phyloP scores from a whole-genome alignment of 2,797 vertebrate genomes.

The Buceros bicornis region DNA sequence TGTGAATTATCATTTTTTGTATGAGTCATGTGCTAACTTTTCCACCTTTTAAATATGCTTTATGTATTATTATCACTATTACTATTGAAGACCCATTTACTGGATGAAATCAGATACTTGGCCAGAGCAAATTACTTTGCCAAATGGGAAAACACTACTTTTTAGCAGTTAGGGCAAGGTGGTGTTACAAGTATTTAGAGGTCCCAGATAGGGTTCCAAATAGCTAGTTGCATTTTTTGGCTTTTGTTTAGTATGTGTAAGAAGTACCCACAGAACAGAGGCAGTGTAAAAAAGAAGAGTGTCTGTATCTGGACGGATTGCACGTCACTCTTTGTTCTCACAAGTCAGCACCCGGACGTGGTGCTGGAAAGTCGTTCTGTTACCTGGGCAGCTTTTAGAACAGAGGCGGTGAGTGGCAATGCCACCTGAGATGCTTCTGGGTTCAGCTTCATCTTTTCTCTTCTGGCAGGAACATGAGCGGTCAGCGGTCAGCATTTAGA shows the following conservation, averaged over 20 bases:
- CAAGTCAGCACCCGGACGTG: not conserved
- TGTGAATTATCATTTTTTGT: not conserved
- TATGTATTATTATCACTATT: not conserved
- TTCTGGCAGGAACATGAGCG: not conserved
- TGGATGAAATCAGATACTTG: not conserved
- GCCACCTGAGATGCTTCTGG: not conserved
- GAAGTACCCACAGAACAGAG: not conserved
- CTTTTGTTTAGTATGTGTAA: not conserved
- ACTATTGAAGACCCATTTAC: not conserved
- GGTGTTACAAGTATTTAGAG: not conserved
- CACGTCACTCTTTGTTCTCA: not conserved
- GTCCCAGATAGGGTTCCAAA: not conserved
- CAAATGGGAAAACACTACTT: not conserved
- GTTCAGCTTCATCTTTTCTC: not conserved
- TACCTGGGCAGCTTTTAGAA: not conserved
- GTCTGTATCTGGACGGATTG: not conserved
- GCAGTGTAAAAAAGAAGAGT: not conserved
- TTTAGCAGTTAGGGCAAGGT: not conserved
- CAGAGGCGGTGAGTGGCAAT: not conserved
- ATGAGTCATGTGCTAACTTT: conserved; percentile 40
- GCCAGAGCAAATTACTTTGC: not conserved
- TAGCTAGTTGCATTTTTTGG: not conserved
- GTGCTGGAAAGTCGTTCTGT: not conserved
- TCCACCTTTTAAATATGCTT: not conserved
- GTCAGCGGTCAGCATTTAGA: not conserved